A percentile compares a stretch with the other conserved stretches of the same genome.
Conservation (phyloP, 2,113 vertebrate species). For the Ginglymostoma cirratum region DNA sequence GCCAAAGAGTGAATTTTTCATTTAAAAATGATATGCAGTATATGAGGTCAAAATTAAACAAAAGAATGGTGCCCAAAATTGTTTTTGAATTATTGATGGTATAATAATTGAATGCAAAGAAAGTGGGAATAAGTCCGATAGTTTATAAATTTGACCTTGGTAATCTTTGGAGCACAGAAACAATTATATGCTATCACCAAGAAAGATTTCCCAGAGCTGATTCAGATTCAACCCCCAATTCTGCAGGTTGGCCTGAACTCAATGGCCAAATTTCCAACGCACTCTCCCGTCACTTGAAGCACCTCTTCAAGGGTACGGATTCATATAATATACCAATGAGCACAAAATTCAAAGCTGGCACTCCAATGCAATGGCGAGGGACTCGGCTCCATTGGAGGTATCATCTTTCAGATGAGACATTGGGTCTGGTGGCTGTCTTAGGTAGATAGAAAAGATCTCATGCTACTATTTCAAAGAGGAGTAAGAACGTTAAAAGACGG, state of each 20-base stretch:
- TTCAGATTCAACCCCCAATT: background rate
- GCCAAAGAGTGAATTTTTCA: conserved; percentile 30
- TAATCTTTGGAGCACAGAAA: background rate
- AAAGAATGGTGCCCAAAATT: conserved; percentile 3
- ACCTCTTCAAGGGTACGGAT: background rate
- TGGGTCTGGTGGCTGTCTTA: too few species aligned
- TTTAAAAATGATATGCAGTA: conserved; percentile 31
- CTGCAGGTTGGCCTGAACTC: background rate
- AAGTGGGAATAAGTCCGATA: background rate
- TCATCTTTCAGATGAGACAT: too few species aligned
- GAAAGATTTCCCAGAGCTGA: background rate
- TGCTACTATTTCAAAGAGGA: too few species aligned
- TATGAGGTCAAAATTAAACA: conserved; percentile 34
- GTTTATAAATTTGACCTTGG: background rate
- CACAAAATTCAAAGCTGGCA: too few species aligned
- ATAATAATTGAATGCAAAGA: background rate
- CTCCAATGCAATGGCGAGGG: too few species aligned
- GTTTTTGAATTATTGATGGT: background rate
- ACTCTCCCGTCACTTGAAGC: background rate
- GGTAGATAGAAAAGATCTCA: too few species aligned
- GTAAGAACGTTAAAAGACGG: too few species aligned
- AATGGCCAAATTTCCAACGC: background rate
- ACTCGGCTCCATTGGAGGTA: too few species aligned
- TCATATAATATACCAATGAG: background rate
- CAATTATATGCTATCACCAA: background rate